A percentile compares a stretch with the other conserved stretches of the same genome.
phyloP scores from a whole-genome alignment of 2,113 vertebrate genomes.

The Xenotilapia longispinis region DNA sequence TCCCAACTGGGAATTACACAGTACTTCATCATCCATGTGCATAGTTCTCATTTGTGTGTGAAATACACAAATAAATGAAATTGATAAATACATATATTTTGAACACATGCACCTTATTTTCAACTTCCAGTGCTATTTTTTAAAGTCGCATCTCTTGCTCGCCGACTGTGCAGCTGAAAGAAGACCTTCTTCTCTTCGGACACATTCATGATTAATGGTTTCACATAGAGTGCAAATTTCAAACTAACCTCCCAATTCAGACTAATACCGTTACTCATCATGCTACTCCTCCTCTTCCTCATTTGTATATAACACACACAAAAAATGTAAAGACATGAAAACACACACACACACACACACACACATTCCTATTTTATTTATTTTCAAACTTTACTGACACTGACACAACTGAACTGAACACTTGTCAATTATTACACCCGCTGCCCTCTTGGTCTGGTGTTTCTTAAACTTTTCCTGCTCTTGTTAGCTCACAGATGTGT shows the following conservation, averaged over 20 bases:
- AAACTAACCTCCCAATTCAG: neutral
- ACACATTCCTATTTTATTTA: neutral
- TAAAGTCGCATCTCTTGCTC: neutral
- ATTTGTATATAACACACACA: neutral
- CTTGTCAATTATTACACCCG: constrained; percentile 68
- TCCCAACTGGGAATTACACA: neutral
- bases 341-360: neutral
- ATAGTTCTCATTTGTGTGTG: neutral
- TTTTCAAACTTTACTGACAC: neutral
- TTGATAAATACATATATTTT: neutral
- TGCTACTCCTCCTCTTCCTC: neutral
- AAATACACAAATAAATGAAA: neutral
- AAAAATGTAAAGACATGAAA: neutral
- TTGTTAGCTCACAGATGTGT: constrained; percentile 23
- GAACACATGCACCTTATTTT: neutral
- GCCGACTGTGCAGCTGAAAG: neutral
- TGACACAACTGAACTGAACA: neutral
- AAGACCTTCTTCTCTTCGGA: neutral
- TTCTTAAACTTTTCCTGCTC: neutral
- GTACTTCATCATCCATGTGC: neutral
- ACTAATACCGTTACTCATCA: neutral
- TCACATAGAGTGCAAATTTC: neutral
- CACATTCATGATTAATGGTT: neutral
- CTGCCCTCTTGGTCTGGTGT: neutral
- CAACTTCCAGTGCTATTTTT: neutral